Percentiles rank a stretch among this genome's conserved stretches.
Conservation (phyloP, 2,113 vertebrate species). For the Coptodon bakossiorum region DNA sequence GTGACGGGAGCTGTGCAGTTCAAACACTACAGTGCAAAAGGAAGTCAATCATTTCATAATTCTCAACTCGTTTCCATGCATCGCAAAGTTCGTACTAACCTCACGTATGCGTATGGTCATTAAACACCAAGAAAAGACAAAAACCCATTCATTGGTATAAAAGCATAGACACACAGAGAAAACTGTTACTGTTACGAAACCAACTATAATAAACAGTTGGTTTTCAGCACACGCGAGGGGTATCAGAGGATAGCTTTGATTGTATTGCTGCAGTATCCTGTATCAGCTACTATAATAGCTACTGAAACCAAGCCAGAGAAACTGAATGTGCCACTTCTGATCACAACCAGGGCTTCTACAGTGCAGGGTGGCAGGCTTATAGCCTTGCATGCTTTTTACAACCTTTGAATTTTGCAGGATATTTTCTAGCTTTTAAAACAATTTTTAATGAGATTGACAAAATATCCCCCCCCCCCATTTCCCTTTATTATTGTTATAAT, state of each 20-base stretch:
- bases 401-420: slow-evolving; percentile 24
- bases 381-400: slow-evolving; percentile 56
- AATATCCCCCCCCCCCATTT: background rate
- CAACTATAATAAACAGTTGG: background rate
- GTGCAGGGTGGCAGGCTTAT: slow-evolving; percentile 31
- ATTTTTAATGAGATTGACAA: slow-evolving; percentile 17
- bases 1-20: slow-evolving; percentile 1
- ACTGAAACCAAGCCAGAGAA: slow-evolving; percentile 24
- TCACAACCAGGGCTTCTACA: slow-evolving; percentile 44
- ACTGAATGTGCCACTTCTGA: slow-evolving; percentile 36
- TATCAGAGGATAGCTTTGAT: slow-evolving; percentile 11
- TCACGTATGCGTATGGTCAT: background rate
- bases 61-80: background rate
- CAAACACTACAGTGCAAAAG: background rate
- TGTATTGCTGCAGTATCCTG: slow-evolving; percentile 38
- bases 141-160: background rate
- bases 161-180: background rate
- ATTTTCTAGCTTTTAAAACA: slow-evolving; percentile 54
- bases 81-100: background rate
- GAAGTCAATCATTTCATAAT: background rate
- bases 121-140: background rate
- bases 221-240: slow-evolving; percentile 1
- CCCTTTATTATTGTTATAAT: background rate
- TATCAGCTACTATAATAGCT: slow-evolving; percentile 3
- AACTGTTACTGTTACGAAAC: background rate